Evolutionary conservation across 2,888 invertebrate species (phyloP), one percentile per base, ranked within the genome.

Genomic region (Drosophila acutilabella): DNA sequence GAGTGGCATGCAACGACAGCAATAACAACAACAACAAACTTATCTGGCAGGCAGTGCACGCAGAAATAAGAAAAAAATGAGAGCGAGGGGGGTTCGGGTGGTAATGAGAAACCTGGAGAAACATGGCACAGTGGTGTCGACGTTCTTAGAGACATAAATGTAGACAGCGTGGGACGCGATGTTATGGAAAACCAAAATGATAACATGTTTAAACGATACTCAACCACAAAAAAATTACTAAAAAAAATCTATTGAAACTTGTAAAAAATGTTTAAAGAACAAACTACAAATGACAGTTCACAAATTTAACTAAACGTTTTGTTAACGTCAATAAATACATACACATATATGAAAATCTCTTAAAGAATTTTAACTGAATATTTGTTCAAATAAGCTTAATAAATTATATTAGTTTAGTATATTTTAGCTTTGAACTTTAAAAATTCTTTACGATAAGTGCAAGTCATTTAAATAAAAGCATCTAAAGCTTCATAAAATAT

Each of bases 1-100:
- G 83, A 88, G 88, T 88, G 83, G 74, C 80, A 76, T 85, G 88
- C 88, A 82, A 78, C 84, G 66, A 67, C 82, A 60, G 42, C 73
- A 72, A 58, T 62, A 54, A 26, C 58, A 59, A 33, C 59, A 59
- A 64, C 51, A 67, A 61, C 44, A 56, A 59, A 74, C 80, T 68
- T 77, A 81, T 71, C 71, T 78, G 64, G 75, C 66, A 79, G 78
- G 81, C 78, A 66, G 53, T 71, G 81, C 74, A 74, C 64, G 75
- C 78, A 60, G 40, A 42, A 30, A 48, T 36, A 45, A 62, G 30
- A 30, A 30, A 30, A 30, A 30, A 30, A 8, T 1, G 30, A 30
- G 36, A 42, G 26, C n/a, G 44, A 13, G 44, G 45, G 13, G 33
- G 2, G 23, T 11, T 38, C 8, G 5, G 40, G 8, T 41, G 47